Percentiles rank a stretch among this genome's conserved stretches.
Evolutionary conservation across 2,888 invertebrate genomes (phyloP).

Genomic region (Melanophora roralis): DNA sequence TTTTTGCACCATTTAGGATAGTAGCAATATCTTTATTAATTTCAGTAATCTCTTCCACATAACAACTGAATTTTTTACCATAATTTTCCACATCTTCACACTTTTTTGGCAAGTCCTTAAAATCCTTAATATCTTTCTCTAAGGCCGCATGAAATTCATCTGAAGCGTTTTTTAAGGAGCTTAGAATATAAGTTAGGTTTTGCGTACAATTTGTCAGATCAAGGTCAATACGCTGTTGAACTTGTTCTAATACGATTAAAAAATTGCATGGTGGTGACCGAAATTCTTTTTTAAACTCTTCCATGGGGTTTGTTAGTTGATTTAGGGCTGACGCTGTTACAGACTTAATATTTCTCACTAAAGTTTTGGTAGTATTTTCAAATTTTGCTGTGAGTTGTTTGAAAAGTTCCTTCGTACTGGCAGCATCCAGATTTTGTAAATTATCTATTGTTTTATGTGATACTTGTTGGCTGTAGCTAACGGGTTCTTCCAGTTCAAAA

Average conservation of each 20-base stretch:
- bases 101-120: conserved; percentile 64
- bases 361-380: conserved; percentile 54
- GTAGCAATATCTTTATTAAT: conserved; percentile 67
- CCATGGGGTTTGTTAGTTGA: conserved; percentile 64
- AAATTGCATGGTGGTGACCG: conserved; percentile 63
- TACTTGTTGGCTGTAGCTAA: conserved; percentile 63
- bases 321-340: conserved; percentile 64
- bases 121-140: conserved; percentile 64
- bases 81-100: conserved; percentile 27
- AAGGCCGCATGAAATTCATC: conserved; percentile 56
- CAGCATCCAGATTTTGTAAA: conserved; percentile 65
- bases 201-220: conserved; percentile 65
- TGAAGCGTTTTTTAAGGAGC: conserved; percentile 26
- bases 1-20: conserved; percentile 66
- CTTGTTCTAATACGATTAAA: conserved; percentile 64
- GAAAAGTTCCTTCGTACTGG: conserved; percentile 64
- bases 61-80: conserved; percentile 64
- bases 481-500: background rate
- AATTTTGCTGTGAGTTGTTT: conserved; percentile 65
- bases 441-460: conserved; percentile 67
- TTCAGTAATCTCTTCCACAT: conserved; percentile 64
- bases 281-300: conserved; percentile 64
- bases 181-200: conserved; percentile 49
- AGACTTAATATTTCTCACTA: conserved; percentile 65
- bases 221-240: conserved; percentile 65